Base-by-base conservation (phyloP, 2,113 vertebrate species). In the Nestor notabilis region DNA sequence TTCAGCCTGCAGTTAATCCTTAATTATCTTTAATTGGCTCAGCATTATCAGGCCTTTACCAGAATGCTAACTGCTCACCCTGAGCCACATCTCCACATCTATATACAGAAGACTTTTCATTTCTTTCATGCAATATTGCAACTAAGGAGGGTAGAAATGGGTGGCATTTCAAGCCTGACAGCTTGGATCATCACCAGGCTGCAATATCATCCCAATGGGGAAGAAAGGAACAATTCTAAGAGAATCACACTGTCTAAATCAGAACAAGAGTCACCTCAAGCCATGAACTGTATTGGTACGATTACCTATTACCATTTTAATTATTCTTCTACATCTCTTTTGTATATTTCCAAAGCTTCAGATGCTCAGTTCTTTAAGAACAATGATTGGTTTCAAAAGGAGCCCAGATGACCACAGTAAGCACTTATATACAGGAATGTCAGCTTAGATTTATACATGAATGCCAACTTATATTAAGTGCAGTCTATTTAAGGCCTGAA, bases 21-120 rank as follows among this genome's bases (percentile, higher is more conserved):
- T 78, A 89, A 82, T 95, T 93, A 69, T 80, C 41, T 90, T 95
- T 93, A 90, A 92, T 78, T 96, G 76, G 69, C 46, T 88, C n/a
- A 47, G 15, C 49, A 56, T 76, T 87, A 50, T 72, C 31, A 68
- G 35, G 16, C 29, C 53, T 61, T 83, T 55, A 69, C 24, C 63
- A 74, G 79, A 75, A 89, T 2, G 5, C 16, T 46, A 94, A 87
- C 77, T 86, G 84, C 83, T 97, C 53, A 60, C 28, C 64, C n/a
- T 76, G 70, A 89, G 90, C 52, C 58, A 60, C 55, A 37, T 55
- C 46, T 71, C 53, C 21, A 63, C 18, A 44, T n/a, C 47, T 10
- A 35, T 29, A 15, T 14, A 49, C 5, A 12, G 83, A 49, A 68
- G 18, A 76, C 14, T 74, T 93, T 79, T 69, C 41, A 49, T 83